Evolutionary conservation across 2,797 vertebrate genomes (phyloP), one percentile per base, ranked within the genome.

Genomic region (Notolabrus celidotus): DNA sequence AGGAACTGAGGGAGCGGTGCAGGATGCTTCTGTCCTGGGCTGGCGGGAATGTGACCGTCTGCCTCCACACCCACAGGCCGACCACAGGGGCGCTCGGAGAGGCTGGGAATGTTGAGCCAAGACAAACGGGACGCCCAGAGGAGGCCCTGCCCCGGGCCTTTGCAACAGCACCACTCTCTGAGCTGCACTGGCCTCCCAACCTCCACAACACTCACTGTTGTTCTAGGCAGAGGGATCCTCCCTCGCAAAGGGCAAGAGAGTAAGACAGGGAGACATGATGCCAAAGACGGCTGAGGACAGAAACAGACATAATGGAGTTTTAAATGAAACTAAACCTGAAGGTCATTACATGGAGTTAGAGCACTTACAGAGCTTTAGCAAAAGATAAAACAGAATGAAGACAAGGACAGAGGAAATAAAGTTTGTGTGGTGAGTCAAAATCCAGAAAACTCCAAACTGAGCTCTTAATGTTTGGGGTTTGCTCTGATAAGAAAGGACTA

Each of bases 11-110:
- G 71, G 83, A 75, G 70, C 54, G 42, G 83, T 12, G 63, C 39
- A 38, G 74, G 87, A 80, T 71, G 72, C 80, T 85, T 87, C 72
- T 71, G 79, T 85, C 79, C 64, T 57, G 82, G 73, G 67, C 66
- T 51, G 80, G 69, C 50, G 74, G 88, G 90, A 91, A 90, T 90
- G 88, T 76, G 89, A 89, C 67, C 74, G 82, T 91, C 89, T 90
- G 90, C 79, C 73, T 91, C 91, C 88, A 88, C 92, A 88, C 89
- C 92, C 92, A 92, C 90, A 76, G 84, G 82, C 88, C 71, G 78
- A 93, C 92, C 93, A 74, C 92, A 92, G 90, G 86, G 91, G 80
- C 68, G 77, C 86, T 87, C 73, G 29, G 75, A 89, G 86, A 86
- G 87, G 87, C 88, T 64, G 83, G 62, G 86, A 87, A 89, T 75